phyloP scores from a whole-genome alignment of 1,140 invertebrate genomes.

The Phthorimaea operculella region DNA sequence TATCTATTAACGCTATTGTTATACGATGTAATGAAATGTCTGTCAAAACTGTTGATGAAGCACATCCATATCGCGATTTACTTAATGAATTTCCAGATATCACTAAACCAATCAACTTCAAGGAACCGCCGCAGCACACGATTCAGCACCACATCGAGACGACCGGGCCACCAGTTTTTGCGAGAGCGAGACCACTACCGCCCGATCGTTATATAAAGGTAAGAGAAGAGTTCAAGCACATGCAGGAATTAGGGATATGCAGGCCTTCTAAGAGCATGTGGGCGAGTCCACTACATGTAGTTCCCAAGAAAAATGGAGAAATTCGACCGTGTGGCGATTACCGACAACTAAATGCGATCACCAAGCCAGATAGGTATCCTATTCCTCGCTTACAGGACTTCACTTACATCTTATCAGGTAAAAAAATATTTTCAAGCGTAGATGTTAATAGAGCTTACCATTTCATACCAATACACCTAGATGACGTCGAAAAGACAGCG shows the following conservation, averaged over 20 bases:
- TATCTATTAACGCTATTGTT: conserved; percentile 2
- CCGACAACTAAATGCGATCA: conserved; percentile 21
- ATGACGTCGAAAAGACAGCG: conserved; percentile 18
- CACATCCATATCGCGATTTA: conserved; percentile 17
- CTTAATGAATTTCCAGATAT: conserved; percentile 25
- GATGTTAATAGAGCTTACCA: conserved; percentile 16
- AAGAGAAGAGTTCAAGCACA: conserved; percentile 36
- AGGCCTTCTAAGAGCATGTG: conserved; percentile 27
- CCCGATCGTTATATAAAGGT: conserved; percentile 36
- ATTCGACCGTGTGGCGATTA: conserved; percentile 65
- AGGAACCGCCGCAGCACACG: not conserved
- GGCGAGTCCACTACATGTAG: conserved; percentile 56
- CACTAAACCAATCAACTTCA: conserved; percentile 21
- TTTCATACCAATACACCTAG: conserved; percentile 6
- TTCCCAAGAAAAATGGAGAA: conserved; percentile 46
- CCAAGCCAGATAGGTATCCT: conserved; percentile 36
- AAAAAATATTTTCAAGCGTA: conserved; percentile 48
- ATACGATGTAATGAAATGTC: not conserved
- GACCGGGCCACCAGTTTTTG: conserved; percentile 38
- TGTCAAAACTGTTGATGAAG: conserved; percentile 9
- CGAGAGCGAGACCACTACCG: conserved; percentile 37
- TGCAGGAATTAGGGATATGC: conserved; percentile 26
- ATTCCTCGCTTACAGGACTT: conserved; percentile 34
- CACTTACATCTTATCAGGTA: conserved; percentile 11
- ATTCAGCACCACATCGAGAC: conserved; percentile 28